Conservation (phyloP, 2,888 invertebrate genomes). For the Mythimna albipuncta region DNA sequence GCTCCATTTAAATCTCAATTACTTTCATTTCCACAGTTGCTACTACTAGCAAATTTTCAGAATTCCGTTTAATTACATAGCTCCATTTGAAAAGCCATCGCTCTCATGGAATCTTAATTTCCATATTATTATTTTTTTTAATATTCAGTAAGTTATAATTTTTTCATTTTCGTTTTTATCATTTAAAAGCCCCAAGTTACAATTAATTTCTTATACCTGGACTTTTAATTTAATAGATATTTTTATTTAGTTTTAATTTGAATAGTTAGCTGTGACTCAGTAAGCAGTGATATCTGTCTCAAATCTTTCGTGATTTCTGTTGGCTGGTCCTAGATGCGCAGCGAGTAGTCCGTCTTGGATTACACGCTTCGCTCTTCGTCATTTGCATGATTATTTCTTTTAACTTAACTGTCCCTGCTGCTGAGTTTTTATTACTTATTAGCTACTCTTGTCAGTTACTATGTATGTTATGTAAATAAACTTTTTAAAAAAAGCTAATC, state of each 20-base stretch:
- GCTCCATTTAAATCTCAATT: slow-evolving; percentile 40
- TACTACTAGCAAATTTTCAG: slow-evolving; percentile 4
- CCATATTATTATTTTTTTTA: slow-evolving; percentile 26
- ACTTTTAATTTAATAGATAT: slow-evolving; percentile 75
- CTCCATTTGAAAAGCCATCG: slow-evolving; percentile 32
- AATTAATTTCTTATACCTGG: slow-evolving; percentile 62
- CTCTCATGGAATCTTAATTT: slow-evolving; percentile 31
- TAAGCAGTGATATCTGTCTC: slow-evolving; percentile 76
- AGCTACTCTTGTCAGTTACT: slow-evolving; percentile 83
- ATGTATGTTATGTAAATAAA: slow-evolving; percentile 89
- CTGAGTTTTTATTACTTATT: slow-evolving; percentile 81
- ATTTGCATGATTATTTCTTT: slow-evolving; percentile 53
- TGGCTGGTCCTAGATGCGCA: slow-evolving; percentile 49
- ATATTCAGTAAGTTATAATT: slow-evolving; percentile 62
- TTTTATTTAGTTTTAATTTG: slow-evolving; percentile 83
- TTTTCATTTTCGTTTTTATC: slow-evolving; percentile 47
- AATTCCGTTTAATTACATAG: slow-evolving; percentile 40
- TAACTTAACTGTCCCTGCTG: slow-evolving; percentile 73
- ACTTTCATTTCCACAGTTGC: slow-evolving; percentile 30
- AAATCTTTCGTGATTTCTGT: slow-evolving; percentile 71
- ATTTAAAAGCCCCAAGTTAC: slow-evolving; percentile 54
- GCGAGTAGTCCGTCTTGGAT: slow-evolving; percentile 27
- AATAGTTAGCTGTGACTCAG: slow-evolving; percentile 77
- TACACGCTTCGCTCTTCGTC: slow-evolving; percentile 49
- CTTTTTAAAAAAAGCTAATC: slow-evolving; percentile 79